phyloP scores from a whole-genome alignment of 1,140 invertebrate genomes.

The Augochlora pura region DNA sequence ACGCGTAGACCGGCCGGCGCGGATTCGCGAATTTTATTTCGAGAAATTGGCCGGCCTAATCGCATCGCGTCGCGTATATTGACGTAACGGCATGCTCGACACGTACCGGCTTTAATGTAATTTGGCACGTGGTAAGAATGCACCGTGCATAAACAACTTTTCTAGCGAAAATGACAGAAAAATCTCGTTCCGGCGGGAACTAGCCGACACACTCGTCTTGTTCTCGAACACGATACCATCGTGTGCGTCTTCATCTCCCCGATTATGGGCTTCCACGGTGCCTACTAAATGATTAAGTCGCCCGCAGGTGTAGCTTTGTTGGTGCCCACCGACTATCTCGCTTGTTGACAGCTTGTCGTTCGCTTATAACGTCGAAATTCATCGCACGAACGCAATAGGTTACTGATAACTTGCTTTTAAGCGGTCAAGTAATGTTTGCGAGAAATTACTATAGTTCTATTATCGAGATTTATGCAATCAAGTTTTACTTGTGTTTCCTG shows the following conservation, averaged over 20 bases:
- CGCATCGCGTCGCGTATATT: not conserved
- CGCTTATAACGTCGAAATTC: not conserved
- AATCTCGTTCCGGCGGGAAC: not conserved
- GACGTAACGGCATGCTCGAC: constrained; percentile 23
- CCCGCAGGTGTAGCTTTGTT: not conserved
- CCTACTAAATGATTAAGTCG: constrained; percentile 1
- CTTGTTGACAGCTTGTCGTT: constrained; percentile 3
- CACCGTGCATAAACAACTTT: not conserved
- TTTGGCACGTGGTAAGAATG: constrained; percentile 32
- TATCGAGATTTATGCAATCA: no score
- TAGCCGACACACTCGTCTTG: not conserved
- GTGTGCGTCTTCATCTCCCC: not conserved
- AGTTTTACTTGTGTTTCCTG: no score
- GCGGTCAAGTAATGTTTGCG: no score
- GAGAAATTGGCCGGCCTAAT: not conserved
- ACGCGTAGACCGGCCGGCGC: not conserved
- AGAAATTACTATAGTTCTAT: no score
- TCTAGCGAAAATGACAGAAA: constrained; percentile 21
- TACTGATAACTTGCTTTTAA: no score
- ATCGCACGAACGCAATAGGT: not conserved
- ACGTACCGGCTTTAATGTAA: constrained; percentile 38
- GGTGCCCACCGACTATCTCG: not conserved
- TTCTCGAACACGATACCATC: not conserved
- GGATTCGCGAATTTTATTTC: constrained; percentile 12
- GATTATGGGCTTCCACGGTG: not conserved